These are phyloP conservation scores for Yoshiicerus persimilis DNA, from an alignment of 1,140 invertebrate species.

Conservation along the genomic window DNA sequence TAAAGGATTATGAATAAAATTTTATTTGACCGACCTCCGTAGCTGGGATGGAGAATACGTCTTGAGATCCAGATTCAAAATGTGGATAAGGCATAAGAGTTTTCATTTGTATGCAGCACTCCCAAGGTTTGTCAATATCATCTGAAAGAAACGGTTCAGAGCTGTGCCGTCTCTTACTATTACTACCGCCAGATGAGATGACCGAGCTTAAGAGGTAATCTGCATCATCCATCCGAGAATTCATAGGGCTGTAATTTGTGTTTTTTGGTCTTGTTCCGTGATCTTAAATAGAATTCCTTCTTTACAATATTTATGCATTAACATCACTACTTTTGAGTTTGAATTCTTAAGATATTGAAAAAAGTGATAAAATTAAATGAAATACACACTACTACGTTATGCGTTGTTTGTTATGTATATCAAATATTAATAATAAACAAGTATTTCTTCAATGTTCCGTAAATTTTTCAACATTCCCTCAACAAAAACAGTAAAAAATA, in stretches of 20 bases:
- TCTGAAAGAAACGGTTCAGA: neutral
- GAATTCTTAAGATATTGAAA: no score
- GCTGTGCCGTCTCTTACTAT: constrained; percentile 12
- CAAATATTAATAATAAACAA: no score
- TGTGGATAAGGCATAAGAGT: constrained; percentile 58
- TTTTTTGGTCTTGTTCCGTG: neutral
- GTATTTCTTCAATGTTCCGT: no score
- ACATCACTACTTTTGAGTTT: no score
- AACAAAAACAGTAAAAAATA: no score
- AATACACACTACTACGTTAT: no score
- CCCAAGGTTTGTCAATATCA: constrained; percentile 53
- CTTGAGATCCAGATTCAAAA: constrained; percentile 57
- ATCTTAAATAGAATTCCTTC: neutral
- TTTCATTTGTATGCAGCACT: constrained; percentile 55
- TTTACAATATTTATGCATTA: neutral
- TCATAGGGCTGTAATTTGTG: neutral
- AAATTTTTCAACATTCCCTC: no score
- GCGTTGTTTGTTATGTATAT: no score
- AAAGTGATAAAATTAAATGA: no score
- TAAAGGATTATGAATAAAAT: neutral
- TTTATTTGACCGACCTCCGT: constrained; percentile 54
- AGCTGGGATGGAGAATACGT: constrained; percentile 55
- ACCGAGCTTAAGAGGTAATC: neutral
- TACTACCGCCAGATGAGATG: neutral
- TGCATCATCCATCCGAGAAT: neutral